A percentile compares a stretch with the other conserved stretches of the same genome.
These are phyloP conservation scores for Etheostoma cragini DNA, from an alignment of 2,113 vertebrate genomes.

Conservation along the genomic window DNA sequence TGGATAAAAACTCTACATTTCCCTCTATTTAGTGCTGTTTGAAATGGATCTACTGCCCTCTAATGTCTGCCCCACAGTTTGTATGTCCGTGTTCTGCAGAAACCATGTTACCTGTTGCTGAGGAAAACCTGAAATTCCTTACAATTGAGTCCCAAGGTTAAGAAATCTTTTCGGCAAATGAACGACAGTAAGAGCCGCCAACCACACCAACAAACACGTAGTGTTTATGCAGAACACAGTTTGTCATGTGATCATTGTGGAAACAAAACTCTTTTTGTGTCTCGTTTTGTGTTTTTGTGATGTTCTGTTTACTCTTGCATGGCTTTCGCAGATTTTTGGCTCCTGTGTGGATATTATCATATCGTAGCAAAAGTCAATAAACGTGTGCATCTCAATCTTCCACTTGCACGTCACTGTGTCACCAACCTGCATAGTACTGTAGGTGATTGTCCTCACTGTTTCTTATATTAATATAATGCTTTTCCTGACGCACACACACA, in stretches of 20 bases:
- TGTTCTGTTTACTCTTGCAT: conserved; percentile 34
- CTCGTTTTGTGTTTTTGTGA: conserved; percentile 20
- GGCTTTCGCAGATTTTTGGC: conserved; percentile 15
- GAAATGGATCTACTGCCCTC: conserved; percentile 36
- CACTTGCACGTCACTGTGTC: conserved; percentile 45
- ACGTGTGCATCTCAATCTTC: conserved; percentile 49
- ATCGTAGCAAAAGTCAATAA: conserved; percentile 59
- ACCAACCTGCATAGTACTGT: neutral
- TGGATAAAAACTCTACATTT: conserved; percentile 31
- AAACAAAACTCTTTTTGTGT: neutral
- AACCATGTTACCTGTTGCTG: neutral
- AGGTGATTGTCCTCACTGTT: neutral
- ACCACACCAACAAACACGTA: neutral
- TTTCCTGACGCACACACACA: conserved; percentile 8
- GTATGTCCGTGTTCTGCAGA: conserved; percentile 51
- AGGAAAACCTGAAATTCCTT: neutral
- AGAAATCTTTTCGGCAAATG: neutral
- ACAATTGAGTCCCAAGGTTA: neutral
- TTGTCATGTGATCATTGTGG: neutral
- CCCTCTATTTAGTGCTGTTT: conserved; percentile 6
- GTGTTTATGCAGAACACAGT: conserved; percentile 56
- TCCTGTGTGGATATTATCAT: conserved; percentile 38
- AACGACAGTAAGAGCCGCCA: conserved; percentile 4
- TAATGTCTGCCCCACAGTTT: conserved; percentile 34
- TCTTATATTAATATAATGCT: conserved; percentile 25